These are phyloP conservation scores for Muntiacus muntjak DNA, from an alignment of 2,113 vertebrate genomes.

Conservation along the genomic window DNA sequence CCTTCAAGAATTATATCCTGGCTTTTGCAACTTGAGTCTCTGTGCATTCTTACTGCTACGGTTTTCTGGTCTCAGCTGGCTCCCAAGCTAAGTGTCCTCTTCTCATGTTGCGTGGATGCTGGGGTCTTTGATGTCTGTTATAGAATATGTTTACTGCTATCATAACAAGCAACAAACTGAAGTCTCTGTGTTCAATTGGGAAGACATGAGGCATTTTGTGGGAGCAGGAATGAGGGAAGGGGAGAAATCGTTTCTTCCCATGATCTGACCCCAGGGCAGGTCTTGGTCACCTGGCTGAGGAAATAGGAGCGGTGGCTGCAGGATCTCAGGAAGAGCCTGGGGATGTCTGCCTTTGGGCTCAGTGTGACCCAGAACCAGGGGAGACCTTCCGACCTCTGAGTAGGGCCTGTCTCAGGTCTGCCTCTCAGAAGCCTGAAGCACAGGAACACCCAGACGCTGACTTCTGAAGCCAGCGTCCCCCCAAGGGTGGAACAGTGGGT, in stretches of 20 bases:
- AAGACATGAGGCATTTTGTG: not conserved
- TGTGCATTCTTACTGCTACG: not conserved
- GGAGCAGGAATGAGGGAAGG: no score
- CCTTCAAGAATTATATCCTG: not conserved
- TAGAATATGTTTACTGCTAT: not conserved
- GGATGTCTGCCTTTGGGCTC: not conserved
- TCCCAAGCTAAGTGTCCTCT: not conserved
- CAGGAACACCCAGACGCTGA: not conserved
- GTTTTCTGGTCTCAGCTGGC: not conserved
- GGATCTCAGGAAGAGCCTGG: not conserved
- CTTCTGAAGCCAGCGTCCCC: not conserved
- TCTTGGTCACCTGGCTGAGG: not conserved
- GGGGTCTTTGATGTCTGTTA: not conserved
- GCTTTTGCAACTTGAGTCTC: not conserved
- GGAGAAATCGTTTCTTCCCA: not conserved
- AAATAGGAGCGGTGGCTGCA: not conserved
- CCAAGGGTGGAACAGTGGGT: no score
- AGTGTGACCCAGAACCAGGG: not conserved
- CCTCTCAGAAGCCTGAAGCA: not conserved
- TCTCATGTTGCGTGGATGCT: not conserved
- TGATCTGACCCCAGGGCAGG: not conserved
- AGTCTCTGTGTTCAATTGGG: not conserved
- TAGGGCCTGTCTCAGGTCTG: not conserved
- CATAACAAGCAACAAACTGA: not conserved
- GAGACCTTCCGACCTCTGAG: rapidly evolving